phyloP scores from a whole-genome alignment of 2,797 vertebrate species.

The Lutjanus argentimaculatus region DNA sequence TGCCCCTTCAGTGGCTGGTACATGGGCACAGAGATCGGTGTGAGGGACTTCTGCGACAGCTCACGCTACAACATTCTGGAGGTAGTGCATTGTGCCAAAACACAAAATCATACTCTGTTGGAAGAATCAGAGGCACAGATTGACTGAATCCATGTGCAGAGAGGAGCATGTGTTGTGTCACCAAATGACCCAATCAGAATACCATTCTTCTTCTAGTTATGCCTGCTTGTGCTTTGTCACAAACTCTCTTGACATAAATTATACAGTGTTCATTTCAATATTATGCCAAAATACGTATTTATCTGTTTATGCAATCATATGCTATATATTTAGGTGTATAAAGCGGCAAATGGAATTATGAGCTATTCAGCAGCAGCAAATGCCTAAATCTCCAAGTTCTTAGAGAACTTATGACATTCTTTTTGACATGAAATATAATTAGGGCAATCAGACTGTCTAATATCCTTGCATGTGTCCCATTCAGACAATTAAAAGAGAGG shows the following conservation, averaged over 20 bases:
- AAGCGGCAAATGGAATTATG: not conserved
- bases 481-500: slow-evolving; percentile 16
- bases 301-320: not conserved
- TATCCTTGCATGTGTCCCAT: slow-evolving; percentile 2
- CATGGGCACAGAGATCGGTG: slow-evolving; percentile 99
- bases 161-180: slow-evolving; percentile 53
- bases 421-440: not conserved
- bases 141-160: slow-evolving; percentile 41
- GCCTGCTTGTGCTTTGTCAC: slow-evolving; percentile 11
- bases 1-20: slow-evolving; percentile 99
- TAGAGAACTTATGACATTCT: not conserved
- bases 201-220: slow-evolving; percentile 14
- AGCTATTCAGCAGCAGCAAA: not conserved
- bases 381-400: not conserved
- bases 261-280: not conserved
- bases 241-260: slow-evolving; percentile 12
- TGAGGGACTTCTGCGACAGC: slow-evolving; percentile 97
- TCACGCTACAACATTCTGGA: slow-evolving; percentile 98
- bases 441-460: not conserved
- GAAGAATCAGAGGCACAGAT: slow-evolving; percentile 39
- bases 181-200: slow-evolving; percentile 46
- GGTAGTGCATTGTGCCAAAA: slow-evolving; percentile 81
- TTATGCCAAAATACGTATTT: not conserved
- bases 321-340: not conserved
- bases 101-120: slow-evolving; percentile 6